A percentile compares a stretch with the other conserved stretches of the same genome.
phyloP scores from a whole-genome alignment of 2,797 vertebrate genomes.

The Pipistrellus pipistrellus region DNA sequence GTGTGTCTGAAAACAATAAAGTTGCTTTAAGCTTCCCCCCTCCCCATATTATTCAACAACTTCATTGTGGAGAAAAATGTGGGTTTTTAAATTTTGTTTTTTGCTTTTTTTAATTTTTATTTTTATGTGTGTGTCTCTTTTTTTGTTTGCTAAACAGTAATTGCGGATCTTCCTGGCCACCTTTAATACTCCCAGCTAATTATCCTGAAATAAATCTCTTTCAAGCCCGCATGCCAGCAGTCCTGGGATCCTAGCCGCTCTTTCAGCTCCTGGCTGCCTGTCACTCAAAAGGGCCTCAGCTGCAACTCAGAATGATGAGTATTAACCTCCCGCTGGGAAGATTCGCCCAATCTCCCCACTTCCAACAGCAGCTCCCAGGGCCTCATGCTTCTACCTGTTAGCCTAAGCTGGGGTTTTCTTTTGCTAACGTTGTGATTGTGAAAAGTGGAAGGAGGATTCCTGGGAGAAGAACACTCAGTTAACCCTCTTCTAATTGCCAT shows the following conservation, averaged over 20 bases:
- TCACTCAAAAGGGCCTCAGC: constrained; percentile 98
- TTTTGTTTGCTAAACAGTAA: constrained; percentile 93
- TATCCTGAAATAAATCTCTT: constrained; percentile 94
- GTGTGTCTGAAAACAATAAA: constrained; percentile 82
- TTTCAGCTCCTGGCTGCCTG: constrained; percentile 93
- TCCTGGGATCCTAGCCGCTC: constrained; percentile 94
- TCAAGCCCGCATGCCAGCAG: constrained; percentile 94
- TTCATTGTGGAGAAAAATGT: constrained; percentile 84
- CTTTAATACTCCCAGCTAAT: constrained; percentile 93
- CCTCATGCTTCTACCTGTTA: constrained; percentile 92
- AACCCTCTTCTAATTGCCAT: constrained; percentile 91
- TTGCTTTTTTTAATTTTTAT: constrained; percentile 53
- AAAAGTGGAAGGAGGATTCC: constrained; percentile 92
- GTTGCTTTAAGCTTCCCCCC: constrained; percentile 83
- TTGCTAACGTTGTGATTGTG: constrained; percentile 94
- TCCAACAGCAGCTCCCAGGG: constrained; percentile 92
- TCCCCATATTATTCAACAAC: constrained; percentile 84
- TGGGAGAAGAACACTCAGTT: constrained; percentile 91
- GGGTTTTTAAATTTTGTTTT: constrained; percentile 85
- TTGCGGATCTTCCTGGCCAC: constrained; percentile 91
- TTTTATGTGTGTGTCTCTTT: constrained; percentile 81
- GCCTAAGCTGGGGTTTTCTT: constrained; percentile 96
- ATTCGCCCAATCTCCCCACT: constrained; percentile 92
- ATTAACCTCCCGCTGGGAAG: constrained; percentile 97
- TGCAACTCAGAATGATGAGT: constrained; percentile 95